phyloP scores from a whole-genome alignment of 2,888 invertebrate species.

The Chironomus riparius region DNA sequence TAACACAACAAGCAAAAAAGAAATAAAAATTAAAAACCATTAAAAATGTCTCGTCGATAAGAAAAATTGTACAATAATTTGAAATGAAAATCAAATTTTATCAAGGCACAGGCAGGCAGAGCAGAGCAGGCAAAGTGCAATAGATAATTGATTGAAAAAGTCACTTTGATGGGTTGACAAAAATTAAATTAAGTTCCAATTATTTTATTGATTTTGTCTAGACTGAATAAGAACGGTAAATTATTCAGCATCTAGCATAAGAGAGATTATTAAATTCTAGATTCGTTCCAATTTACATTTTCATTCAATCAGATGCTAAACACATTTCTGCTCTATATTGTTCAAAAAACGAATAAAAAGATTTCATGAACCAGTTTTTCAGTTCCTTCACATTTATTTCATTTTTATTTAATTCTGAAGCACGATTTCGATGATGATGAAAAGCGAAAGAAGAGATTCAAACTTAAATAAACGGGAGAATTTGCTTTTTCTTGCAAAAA shows the following conservation, averaged over 20 bases:
- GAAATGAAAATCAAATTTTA: too few relatives aligned
- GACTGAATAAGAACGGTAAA: background rate
- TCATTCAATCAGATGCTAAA: background rate
- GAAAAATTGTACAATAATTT: too few relatives aligned
- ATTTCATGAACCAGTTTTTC: background rate
- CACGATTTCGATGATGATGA: too few relatives aligned
- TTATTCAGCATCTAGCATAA: background rate
- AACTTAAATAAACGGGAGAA: background rate
- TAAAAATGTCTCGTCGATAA: too few relatives aligned
- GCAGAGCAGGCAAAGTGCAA: too few relatives aligned
- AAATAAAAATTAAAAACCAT: too few relatives aligned
- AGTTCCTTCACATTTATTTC: background rate
- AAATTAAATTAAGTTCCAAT: background rate
- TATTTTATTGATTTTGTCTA: background rate
- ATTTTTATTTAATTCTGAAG: too few relatives aligned
- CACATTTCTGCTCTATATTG: background rate
- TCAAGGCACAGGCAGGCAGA: too few relatives aligned
- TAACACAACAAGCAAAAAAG: too few relatives aligned
- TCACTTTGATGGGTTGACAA: background rate
- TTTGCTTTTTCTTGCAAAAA: too few relatives aligned
- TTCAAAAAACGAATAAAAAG: background rate
- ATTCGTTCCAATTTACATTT: background rate
- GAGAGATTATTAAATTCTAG: background rate
- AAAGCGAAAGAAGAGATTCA: too few relatives aligned
- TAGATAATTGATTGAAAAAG: too few relatives aligned